A percentile compares a stretch with the other conserved stretches of the same genome.
Evolutionary conservation across 2,888 invertebrate genomes (phyloP).

Genomic region (Lottia gigantea): DNA sequence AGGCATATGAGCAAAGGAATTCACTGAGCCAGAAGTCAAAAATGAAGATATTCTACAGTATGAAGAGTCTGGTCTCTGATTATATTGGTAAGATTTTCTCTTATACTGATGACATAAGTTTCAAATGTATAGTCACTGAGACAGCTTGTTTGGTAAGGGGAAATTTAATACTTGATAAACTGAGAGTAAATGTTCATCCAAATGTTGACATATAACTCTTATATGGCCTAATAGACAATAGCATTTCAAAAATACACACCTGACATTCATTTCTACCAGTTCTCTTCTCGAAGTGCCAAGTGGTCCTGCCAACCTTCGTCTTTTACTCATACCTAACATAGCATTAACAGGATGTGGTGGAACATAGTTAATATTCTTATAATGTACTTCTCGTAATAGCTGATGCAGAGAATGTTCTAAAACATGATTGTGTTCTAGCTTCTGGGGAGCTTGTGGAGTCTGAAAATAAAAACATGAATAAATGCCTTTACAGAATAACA

Average conservation of each 20-base stretch:
- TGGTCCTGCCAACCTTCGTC: slow-evolving; percentile 90
- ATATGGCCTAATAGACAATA: no score
- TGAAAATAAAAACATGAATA: slow-evolving; percentile 12
- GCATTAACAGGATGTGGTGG: slow-evolving; percentile 96
- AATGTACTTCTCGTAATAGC: slow-evolving; percentile 89
- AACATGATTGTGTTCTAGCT: slow-evolving; percentile 90
- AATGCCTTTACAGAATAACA: neutral
- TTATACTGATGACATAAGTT: no score
- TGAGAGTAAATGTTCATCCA: neutral
- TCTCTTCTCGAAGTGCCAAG: slow-evolving; percentile 89
- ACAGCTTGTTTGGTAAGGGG: no score
- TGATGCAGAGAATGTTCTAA: slow-evolving; percentile 96
- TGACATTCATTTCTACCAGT: slow-evolving; percentile 88
- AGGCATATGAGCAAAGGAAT: neutral
- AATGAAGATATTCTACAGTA: neutral
- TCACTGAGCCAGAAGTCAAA: neutral
- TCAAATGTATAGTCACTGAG: no score
- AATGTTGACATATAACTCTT: no score
- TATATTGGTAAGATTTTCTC: no score
- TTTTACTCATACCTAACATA: slow-evolving; percentile 91
- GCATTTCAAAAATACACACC: slow-evolving; percentile 56
- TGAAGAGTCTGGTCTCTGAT: no score
- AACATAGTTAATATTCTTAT: slow-evolving; percentile 91
- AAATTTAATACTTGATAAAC: no score
- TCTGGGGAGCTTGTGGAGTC: slow-evolving; percentile 40